Conservation (phyloP, 2,888 invertebrate species). For the Xylophagus ater region DNA sequence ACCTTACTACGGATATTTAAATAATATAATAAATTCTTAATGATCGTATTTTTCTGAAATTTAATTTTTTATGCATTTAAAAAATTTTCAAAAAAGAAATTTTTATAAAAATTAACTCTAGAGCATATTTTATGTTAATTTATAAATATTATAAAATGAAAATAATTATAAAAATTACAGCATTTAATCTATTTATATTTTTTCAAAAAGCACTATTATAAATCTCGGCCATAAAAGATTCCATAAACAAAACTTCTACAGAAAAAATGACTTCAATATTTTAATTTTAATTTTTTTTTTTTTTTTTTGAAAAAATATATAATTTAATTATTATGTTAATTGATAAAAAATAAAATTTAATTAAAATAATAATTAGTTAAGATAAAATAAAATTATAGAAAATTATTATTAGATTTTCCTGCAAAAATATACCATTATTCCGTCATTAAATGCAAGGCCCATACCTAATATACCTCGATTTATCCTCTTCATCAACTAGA, state of each 20-base stretch:
- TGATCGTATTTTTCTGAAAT: no score
- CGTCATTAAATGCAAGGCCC: constrained; percentile 45
- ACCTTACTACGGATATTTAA: no score
- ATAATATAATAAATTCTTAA: no score
- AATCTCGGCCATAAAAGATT: no score
- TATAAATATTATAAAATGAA: no score
- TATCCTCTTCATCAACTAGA: constrained; percentile 67
- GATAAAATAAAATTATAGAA: constrained; percentile 5
- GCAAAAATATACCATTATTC: constrained; percentile 29
- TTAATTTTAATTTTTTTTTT: constrained; percentile 7
- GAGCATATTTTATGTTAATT: no score
- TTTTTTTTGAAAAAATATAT: constrained; percentile 3
- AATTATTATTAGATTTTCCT: not conserved
- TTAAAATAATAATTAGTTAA: constrained; percentile 2
- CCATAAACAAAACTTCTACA: constrained; percentile 4
- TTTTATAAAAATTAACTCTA: no score
- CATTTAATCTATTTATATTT: no score
- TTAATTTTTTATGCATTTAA: no score
- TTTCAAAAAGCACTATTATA: no score
- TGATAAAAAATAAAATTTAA: constrained; percentile 1
- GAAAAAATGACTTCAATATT: not conserved
- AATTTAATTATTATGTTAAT: not conserved
- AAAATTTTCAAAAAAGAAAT: no score
- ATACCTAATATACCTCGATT: constrained; percentile 73
- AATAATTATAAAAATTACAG: no score